Conservation (phyloP, 2,888 invertebrate species). For the Callimorpha dominula region DNA sequence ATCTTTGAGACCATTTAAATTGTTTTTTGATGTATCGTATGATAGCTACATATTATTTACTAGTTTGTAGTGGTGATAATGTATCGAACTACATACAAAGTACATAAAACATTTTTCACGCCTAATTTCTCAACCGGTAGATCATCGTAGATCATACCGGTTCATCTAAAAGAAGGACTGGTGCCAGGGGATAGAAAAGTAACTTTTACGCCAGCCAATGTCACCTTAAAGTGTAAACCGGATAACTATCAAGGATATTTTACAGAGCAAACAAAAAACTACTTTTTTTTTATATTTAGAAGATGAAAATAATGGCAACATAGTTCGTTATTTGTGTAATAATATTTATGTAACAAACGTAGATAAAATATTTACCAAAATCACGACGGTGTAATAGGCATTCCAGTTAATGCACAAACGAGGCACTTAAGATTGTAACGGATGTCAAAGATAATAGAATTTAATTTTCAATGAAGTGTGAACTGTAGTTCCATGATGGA, state of each 20-base stretch:
- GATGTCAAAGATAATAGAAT: constrained; percentile 68
- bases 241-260: too few species aligned
- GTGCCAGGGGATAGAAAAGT: too few species aligned
- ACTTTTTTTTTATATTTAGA: too few species aligned
- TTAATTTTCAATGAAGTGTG: constrained; percentile 61
- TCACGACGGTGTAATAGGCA: constrained; percentile 60
- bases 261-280: too few species aligned
- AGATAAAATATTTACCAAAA: background rate
- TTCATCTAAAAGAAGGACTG: too few species aligned
- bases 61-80: background rate
- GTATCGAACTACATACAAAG: background rate
- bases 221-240: too few species aligned
- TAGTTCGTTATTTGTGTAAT: background rate
- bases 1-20: background rate
- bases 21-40: background rate
- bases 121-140: too few species aligned
- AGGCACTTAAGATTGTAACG: constrained; percentile 70
- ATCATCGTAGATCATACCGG: too few species aligned
- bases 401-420: constrained; percentile 62
- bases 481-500: constrained; percentile 49
- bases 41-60: background rate
- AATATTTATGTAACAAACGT: background rate
- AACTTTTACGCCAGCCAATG: too few species aligned
- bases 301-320: too few species aligned
- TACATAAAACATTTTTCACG: background rate